Evolutionary conservation across 2,113 vertebrate species (phyloP), one percentile per base, ranked within the genome.

Genomic region (Budorcas taxicolor): DNA sequence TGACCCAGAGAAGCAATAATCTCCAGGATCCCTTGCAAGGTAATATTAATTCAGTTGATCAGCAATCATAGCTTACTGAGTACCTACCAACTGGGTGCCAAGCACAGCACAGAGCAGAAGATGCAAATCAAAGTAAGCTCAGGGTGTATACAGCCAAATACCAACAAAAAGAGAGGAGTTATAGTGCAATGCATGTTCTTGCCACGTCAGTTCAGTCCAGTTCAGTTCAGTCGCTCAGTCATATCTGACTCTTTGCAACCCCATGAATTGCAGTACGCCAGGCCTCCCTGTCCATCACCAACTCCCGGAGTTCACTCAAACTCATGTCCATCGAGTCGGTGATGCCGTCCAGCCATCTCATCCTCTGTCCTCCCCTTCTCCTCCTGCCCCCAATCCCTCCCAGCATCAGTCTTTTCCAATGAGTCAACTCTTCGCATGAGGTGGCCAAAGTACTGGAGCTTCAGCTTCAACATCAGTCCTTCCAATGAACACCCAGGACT

Each of bases 231-330:
- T 5, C 0, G 2, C 58, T 62, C 58, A 31, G 58, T 62, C 6
- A 0, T 60, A 5, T 31, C 58, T 6, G 29, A 60, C 29, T 31
- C 58, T 60, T 60, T 60, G 27, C 11, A 0, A 5, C 6, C 12
- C 58, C 58, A 31, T 6, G 12, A 31, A 60, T 6, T 3, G 0
- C 58, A 60, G 58, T 1, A 60, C 0, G 0, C 58, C 27, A 60
- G 58, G 58, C 29, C 58, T 60, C 58, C 29, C 58, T 60, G 58
- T 60, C 29, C 58, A 31, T 60, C 58, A 60, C 27, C 6, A 60
- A 1, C 58, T 31, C 29, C 5, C 0, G 0, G 12, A 60, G 13
- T 31, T 60, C 2, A 60, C 12, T 31, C 27, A 31, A 0, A 31
- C 27, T 31, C 29, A 60, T 2, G 5, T 60, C 12, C 58, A 60